phyloP scores from a whole-genome alignment of 2,888 invertebrate genomes.

The Spialia ferax region DNA sequence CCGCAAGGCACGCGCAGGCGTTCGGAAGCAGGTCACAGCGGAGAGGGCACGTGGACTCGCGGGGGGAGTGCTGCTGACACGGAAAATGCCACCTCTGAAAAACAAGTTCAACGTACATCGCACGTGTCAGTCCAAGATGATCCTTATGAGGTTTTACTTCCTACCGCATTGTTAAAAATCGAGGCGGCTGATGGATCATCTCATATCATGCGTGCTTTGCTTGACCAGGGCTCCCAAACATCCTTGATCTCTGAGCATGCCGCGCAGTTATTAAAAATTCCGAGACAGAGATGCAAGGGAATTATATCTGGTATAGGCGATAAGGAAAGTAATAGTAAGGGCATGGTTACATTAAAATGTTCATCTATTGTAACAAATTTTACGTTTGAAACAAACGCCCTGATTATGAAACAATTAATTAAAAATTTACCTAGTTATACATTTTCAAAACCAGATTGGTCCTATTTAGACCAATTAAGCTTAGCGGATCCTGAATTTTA shows the following conservation, averaged over 20 bases:
- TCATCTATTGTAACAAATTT: not conserved
- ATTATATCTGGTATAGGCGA: conserved; percentile 19
- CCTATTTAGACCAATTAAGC: not conserved
- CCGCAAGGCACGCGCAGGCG: not conserved
- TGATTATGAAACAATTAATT: not conserved
- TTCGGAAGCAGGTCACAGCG: not conserved
- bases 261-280: conserved; percentile 14
- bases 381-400: conserved; percentile 5
- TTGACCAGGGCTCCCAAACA: conserved; percentile 34
- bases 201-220: not conserved
- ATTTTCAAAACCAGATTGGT: not conserved
- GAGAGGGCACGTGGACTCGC: not conserved
- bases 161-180: not conserved
- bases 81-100: not conserved
- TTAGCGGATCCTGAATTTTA: conserved; percentile 13
- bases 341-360: not conserved
- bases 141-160: conserved; percentile 9
- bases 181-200: not conserved
- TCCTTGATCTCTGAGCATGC: conserved; percentile 28
- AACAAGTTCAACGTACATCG: not conserved
- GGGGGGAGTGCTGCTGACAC: not conserved
- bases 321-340: not conserved
- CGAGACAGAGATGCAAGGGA: conserved; percentile 17
- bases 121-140: not conserved
- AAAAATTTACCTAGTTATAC: conserved; percentile 15